A percentile compares a stretch with the other conserved stretches of the same genome.
Evolutionary conservation across 2,888 invertebrate genomes (phyloP).

Genomic region (Camponotus fellah): DNA sequence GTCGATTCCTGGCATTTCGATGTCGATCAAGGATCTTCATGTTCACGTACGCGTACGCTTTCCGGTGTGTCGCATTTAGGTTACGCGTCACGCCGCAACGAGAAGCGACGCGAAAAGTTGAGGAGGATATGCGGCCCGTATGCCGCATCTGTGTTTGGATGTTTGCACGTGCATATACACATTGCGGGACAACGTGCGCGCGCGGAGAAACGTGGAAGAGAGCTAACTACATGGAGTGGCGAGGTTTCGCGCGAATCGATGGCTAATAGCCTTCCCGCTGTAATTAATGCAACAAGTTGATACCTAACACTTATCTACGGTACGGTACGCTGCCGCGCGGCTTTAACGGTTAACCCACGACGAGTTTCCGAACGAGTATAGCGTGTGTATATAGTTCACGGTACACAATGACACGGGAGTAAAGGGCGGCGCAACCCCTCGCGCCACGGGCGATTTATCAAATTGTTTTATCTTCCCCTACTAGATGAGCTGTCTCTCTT

Average conservation of each 20-base stretch:
- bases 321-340: constrained; percentile 63
- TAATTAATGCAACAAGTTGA: constrained; percentile 86
- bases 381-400: constrained; percentile 53
- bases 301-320: constrained; percentile 84
- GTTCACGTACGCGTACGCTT: not conserved
- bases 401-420: constrained; percentile 50
- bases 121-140: constrained; percentile 4
- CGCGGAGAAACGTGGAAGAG: constrained; percentile 73
- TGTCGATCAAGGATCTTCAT: constrained; percentile 22
- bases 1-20: not conserved
- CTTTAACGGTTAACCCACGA: constrained; percentile 73
- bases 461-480: constrained; percentile 59
- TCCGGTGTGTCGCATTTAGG: not conserved
- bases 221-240: constrained; percentile 76
- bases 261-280: constrained; percentile 84
- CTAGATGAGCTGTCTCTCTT: not conserved
- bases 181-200: constrained; percentile 34
- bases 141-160: constrained; percentile 29
- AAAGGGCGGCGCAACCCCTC: constrained; percentile 57
- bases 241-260: constrained; percentile 84
- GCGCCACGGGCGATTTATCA: constrained; percentile 59
- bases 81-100: not conserved
- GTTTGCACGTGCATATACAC: constrained; percentile 55
- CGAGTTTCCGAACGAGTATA: constrained; percentile 68
- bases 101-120: constrained; percentile 33